Conservation (phyloP, 2,888 invertebrate species). For the Mellilla xanthometata region DNA sequence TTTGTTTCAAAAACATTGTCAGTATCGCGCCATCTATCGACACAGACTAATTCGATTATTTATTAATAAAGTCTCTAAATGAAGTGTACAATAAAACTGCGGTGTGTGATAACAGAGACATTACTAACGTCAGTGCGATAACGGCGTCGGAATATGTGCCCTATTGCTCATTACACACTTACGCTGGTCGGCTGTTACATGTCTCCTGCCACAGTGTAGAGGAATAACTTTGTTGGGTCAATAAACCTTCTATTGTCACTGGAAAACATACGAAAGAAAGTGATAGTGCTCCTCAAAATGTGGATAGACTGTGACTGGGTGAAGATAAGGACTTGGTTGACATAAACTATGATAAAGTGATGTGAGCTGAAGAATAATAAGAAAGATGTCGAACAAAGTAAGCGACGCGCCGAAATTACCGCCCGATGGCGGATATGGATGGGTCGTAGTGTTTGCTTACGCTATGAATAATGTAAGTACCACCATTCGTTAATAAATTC, state of each 20-base stretch:
- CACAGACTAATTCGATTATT: not conserved
- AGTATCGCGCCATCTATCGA: too few species aligned
- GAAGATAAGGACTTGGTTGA: constrained; percentile 20
- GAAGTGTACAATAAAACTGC: constrained; percentile 18
- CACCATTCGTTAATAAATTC: too few species aligned
- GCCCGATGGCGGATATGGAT: constrained; percentile 86
- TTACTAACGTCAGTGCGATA: constrained; percentile 60
- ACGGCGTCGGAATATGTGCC: constrained; percentile 39
- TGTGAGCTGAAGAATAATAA: constrained; percentile 21
- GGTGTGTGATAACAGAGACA: constrained; percentile 50
- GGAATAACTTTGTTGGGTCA: constrained; percentile 27
- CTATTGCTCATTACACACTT: constrained; percentile 20
- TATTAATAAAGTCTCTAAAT: constrained; percentile 13
- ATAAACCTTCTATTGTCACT: constrained; percentile 25
- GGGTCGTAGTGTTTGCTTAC: constrained; percentile 84
- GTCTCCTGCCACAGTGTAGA: constrained; percentile 24
- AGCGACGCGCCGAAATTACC: constrained; percentile 66
- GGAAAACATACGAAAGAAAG: constrained; percentile 14
- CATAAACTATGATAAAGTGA: constrained; percentile 23
- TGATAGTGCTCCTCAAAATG: constrained; percentile 33
- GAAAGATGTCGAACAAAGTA: constrained; percentile 50
- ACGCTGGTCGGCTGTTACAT: constrained; percentile 27
- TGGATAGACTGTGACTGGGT: constrained; percentile 28
- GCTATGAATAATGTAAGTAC: constrained; percentile 84
- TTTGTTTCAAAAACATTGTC: too few species aligned